These are phyloP conservation scores for Ectemnius lituratus DNA, from an alignment of 2,888 invertebrate species.

Conservation along the genomic window DNA sequence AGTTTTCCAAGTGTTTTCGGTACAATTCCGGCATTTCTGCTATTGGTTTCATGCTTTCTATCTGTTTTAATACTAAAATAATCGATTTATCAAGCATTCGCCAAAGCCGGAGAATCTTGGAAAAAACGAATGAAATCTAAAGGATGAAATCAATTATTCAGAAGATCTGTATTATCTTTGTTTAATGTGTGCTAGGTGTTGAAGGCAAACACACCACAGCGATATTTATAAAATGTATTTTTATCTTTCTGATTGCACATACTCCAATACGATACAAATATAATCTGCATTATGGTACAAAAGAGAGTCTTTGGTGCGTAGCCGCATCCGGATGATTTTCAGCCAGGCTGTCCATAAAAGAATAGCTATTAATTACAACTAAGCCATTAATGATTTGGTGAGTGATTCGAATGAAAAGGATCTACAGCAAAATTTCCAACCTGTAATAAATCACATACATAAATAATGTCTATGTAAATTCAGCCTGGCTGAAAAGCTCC, in stretches of 20 bases:
- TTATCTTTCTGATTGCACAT: constrained; percentile 7
- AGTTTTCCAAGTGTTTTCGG: too few species aligned
- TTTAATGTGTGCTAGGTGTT: too few species aligned
- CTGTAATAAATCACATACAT: not conserved
- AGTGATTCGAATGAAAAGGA: not conserved
- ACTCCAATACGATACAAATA: constrained; percentile 17
- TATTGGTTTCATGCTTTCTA: too few species aligned
- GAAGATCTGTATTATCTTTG: too few species aligned
- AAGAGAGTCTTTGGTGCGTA: constrained; percentile 11
- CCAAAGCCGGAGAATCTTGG: too few species aligned
- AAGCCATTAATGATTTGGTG: not conserved
- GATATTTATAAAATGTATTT: constrained; percentile 30
- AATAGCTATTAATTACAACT: not conserved
- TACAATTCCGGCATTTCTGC: too few species aligned
- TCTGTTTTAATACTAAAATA: too few species aligned
- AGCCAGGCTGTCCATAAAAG: not conserved
- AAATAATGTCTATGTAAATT: not conserved
- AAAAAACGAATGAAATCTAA: too few species aligned
- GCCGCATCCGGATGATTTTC: not conserved
- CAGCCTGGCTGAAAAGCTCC: too few species aligned
- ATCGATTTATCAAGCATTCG: too few species aligned
- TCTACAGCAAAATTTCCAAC: not conserved
- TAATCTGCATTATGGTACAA: constrained; percentile 21
- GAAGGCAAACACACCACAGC: not conserved
- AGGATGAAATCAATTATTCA: too few species aligned